These are phyloP conservation scores for Pyrochroa serraticornis DNA, from an alignment of 2,888 invertebrate species.

Conservation along the genomic window DNA sequence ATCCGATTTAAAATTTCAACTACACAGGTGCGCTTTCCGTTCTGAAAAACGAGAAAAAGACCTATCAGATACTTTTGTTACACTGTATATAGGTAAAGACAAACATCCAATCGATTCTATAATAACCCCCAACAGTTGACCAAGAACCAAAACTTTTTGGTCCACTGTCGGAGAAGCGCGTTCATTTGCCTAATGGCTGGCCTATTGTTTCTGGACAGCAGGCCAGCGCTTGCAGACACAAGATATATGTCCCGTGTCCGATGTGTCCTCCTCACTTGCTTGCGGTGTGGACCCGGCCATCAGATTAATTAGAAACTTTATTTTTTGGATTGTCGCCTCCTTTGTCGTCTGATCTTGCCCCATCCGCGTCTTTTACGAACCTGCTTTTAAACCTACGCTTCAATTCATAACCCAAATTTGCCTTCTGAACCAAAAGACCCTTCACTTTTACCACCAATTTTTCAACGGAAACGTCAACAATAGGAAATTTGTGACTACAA, in stretches of 20 bases:
- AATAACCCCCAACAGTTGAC: constrained; percentile 7
- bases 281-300: constrained; percentile 40
- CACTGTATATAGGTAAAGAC: constrained; percentile 49
- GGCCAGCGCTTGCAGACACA: constrained; percentile 52
- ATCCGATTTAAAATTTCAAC: constrained; percentile 48
- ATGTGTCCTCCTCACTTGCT: constrained; percentile 36
- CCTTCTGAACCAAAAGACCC: no score
- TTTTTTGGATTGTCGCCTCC: constrained; percentile 43
- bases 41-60: constrained; percentile 27
- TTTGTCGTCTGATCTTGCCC: constrained; percentile 34
- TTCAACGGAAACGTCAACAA: no score
- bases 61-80: constrained; percentile 41
- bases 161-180: constrained; percentile 42
- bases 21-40: constrained; percentile 40
- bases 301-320: constrained; percentile 48
- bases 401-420: no score
- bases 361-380: constrained; percentile 23
- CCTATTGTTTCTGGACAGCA: constrained; percentile 57
- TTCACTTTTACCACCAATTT: no score
- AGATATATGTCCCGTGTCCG: constrained; percentile 53
- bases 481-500: no score
- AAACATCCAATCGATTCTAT: constrained; percentile 30
- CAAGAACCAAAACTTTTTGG: constrained; percentile 30
- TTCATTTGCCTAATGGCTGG: constrained; percentile 58
- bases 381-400: constrained; percentile 27